These are phyloP conservation scores for Gallinago nigripennis DNA, from an alignment of 2,797 vertebrate species.

Conservation along the genomic window DNA sequence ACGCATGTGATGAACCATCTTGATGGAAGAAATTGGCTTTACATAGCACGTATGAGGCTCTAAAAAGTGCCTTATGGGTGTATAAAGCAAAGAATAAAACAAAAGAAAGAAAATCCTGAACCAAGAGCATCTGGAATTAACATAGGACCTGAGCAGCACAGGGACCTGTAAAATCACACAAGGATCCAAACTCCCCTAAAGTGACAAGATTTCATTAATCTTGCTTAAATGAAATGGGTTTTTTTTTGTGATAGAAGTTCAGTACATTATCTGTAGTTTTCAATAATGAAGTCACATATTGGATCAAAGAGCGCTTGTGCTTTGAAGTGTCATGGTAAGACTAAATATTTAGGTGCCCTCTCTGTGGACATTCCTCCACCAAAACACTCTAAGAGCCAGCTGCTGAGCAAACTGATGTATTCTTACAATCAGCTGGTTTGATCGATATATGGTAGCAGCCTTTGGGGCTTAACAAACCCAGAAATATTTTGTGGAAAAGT, in stretches of 20 bases:
- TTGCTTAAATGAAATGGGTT: background rate
- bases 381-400: background rate
- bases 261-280: background rate
- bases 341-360: background rate
- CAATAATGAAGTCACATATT: background rate
- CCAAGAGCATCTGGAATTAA: background rate
- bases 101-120: background rate
- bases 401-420: background rate
- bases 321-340: background rate
- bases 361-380: background rate
- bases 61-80: background rate
- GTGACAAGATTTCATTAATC: background rate
- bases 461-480: background rate
- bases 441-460: background rate
- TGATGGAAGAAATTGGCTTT: background rate
- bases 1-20: background rate
- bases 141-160: background rate
- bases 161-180: background rate
- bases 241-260: background rate
- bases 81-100: background rate
- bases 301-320: background rate
- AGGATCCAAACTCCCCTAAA: background rate
- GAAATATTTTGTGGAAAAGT: background rate
- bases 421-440: background rate
- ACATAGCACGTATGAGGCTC: background rate